phyloP scores from a whole-genome alignment of 2,797 vertebrate species.

The Manis javanica region DNA sequence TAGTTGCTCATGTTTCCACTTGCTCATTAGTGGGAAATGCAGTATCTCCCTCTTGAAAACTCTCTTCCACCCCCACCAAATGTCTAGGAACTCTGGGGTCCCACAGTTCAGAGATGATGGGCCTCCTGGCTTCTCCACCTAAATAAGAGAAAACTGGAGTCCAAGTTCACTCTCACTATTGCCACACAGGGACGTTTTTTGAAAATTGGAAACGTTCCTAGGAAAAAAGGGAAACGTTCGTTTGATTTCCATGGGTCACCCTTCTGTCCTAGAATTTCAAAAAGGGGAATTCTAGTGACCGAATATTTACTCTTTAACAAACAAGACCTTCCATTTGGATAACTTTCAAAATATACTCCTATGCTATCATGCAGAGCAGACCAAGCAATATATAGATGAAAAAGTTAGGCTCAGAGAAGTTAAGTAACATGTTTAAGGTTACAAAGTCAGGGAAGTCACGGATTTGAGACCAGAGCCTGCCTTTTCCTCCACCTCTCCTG shows the following conservation, averaged over 20 bases:
- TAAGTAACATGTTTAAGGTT: neutral
- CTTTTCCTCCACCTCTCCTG: neutral
- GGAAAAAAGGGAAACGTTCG: neutral
- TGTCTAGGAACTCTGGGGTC: neutral
- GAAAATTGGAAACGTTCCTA: neutral
- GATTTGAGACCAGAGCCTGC: neutral
- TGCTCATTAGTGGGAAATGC: neutral
- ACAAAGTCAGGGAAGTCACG: neutral
- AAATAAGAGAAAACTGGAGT: slow-evolving; percentile 7
- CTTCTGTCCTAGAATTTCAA: neutral
- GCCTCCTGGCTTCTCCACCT: neutral
- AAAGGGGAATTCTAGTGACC: neutral
- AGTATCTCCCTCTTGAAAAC: neutral
- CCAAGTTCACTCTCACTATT: neutral
- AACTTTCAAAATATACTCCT: neutral
- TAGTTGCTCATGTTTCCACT: neutral
- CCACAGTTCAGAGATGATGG: neutral
- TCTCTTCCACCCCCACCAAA: neutral
- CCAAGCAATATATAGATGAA: neutral
- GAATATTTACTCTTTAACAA: slow-evolving; percentile 31
- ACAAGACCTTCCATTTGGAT: neutral
- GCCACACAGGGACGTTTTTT: neutral
- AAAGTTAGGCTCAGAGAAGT: neutral
- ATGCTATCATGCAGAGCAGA: neutral
- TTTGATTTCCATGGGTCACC: neutral